phyloP scores from a whole-genome alignment of 2,113 vertebrate species.

The Gopherus evgoodei region DNA sequence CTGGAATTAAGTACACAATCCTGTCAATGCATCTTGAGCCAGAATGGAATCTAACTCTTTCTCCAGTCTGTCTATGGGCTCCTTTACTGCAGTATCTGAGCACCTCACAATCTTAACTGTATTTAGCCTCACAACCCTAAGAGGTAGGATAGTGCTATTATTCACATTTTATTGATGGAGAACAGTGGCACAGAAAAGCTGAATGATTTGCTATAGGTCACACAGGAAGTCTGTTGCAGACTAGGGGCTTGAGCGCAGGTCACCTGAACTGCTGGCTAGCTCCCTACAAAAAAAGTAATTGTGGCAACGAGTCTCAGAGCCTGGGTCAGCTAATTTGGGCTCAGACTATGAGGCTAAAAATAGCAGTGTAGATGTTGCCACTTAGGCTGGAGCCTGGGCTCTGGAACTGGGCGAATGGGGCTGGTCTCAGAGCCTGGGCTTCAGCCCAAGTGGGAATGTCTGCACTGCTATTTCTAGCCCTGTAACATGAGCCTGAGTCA shows the following conservation, averaged over 20 bases:
- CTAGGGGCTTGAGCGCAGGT: neutral
- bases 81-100: neutral
- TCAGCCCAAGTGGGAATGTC: neutral
- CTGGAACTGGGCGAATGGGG: no score
- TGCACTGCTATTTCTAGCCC: neutral
- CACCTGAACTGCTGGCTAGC: neutral
- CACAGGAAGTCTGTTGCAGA: neutral
- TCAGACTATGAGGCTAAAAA: neutral
- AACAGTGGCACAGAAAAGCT: neutral
- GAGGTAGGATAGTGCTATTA: neutral
- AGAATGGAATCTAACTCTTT: neutral
- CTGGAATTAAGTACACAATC: conserved; percentile 22
- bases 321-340: no score
- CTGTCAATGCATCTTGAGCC: conserved; percentile 9
- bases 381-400: no score
- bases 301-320: no score
- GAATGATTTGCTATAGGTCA: neutral
- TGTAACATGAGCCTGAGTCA: neutral
- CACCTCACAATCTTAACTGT: neutral
- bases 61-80: neutral
- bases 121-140: neutral
- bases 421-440: no score
- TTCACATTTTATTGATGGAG: neutral
- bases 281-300: neutral
- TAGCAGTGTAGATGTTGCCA: no score